These are phyloP conservation scores for Aspidiotus rigidus DNA, from an alignment of 2,888 invertebrate genomes.

Conservation along the genomic window DNA sequence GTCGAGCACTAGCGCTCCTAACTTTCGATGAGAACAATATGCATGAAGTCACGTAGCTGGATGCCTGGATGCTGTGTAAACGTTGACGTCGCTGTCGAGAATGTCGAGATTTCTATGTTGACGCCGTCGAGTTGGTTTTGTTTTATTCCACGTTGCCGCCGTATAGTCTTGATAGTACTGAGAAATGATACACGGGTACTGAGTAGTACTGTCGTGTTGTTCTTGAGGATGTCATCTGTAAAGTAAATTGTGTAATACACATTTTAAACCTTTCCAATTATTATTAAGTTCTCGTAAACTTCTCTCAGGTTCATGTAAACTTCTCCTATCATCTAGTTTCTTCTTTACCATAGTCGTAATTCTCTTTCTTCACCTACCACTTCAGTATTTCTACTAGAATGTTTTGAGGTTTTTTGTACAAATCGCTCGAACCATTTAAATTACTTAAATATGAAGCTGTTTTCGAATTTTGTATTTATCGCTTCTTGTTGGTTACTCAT, in stretches of 20 bases:
- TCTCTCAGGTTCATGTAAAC: neutral
- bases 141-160: slow-evolving; percentile 11
- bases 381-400: neutral
- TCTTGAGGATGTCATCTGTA: neutral
- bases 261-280: neutral
- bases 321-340: neutral
- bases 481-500: neutral
- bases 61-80: too few relatives aligned
- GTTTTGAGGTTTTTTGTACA: neutral
- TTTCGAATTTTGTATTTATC: neutral
- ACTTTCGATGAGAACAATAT: too few relatives aligned
- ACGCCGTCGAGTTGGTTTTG: slow-evolving; percentile 8
- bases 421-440: neutral
- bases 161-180: too few relatives aligned
- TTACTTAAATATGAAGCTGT: slow-evolving; percentile 5
- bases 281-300: neutral
- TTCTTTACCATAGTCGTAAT: neutral
- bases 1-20: too few relatives aligned
- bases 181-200: neutral
- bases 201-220: slow-evolving; percentile 10
- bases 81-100: too few relatives aligned
- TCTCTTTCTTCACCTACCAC: neutral
- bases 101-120: too few relatives aligned
- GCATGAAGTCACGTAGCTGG: too few relatives aligned
- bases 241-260: neutral